Percentiles rank a stretch among this genome's conserved stretches.
These are phyloP conservation scores for Etia nguti DNA, from an alignment of 2,113 vertebrate species.

Conservation along the genomic window DNA sequence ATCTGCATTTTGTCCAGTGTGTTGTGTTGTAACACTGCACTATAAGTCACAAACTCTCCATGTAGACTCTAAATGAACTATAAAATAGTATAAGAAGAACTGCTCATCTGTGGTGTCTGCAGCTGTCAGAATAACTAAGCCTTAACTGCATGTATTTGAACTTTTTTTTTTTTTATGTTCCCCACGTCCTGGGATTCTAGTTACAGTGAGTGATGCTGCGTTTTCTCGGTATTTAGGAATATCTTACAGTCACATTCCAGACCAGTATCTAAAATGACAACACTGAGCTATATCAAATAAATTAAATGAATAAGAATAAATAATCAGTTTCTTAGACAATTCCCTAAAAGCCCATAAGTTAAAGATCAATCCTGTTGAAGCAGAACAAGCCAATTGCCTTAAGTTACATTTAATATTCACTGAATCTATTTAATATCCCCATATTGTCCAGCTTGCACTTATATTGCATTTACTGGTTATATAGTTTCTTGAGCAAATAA, in stretches of 20 bases:
- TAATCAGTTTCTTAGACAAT: fast-evolving
- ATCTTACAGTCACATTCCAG: neutral
- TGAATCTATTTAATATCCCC: neutral
- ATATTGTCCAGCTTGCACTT: neutral
- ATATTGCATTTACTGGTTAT: neutral
- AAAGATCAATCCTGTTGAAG: neutral
- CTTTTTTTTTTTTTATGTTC: neutral
- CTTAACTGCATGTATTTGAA: neutral
- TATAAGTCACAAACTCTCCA: neutral
- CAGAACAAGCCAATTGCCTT: neutral
- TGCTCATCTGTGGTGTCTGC: neutral
- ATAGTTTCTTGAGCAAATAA: neutral
- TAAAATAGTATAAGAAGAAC: neutral
- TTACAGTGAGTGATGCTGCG: neutral
- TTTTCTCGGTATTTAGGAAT: neutral
- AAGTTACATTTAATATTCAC: neutral
- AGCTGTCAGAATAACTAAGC: neutral
- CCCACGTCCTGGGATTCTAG: neutral
- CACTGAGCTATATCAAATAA: neutral
- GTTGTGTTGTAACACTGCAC: neutral
- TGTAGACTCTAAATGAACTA: neutral
- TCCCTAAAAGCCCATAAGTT: neutral
- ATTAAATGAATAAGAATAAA: neutral
- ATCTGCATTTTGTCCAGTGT: fast-evolving
- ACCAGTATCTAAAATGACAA: neutral